These are phyloP conservation scores for Anhinga anhinga DNA, from an alignment of 2,113 vertebrate genomes.

Conservation along the genomic window DNA sequence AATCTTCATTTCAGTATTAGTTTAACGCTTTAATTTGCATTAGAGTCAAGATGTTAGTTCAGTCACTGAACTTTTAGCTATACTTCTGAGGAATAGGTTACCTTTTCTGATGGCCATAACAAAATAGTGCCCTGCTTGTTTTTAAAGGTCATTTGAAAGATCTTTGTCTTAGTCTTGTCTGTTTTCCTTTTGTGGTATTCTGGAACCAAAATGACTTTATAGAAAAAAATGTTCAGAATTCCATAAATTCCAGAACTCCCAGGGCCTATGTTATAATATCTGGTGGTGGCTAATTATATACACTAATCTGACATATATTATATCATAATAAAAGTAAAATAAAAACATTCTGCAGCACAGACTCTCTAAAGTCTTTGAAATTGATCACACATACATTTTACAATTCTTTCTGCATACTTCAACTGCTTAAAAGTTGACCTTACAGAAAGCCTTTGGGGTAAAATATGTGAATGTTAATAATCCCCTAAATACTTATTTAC, in stretches of 20 bases:
- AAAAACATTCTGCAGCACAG: neutral
- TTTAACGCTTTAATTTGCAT: neutral
- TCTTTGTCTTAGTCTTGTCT: neutral
- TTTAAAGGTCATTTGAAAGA: neutral
- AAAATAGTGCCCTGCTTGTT: neutral
- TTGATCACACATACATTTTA: neutral
- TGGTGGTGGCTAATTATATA: neutral
- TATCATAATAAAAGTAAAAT: neutral
- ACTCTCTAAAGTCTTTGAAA: neutral
- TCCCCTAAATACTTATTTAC: constrained; percentile 44
- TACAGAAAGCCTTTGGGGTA: constrained; percentile 11
- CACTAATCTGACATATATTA: neutral
- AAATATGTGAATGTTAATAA: constrained; percentile 43
- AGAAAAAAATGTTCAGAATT: neutral
- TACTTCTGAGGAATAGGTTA: neutral
- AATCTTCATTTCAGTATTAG: neutral
- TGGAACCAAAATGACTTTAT: neutral
- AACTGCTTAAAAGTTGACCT: constrained; percentile 12
- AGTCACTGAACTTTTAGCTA: neutral
- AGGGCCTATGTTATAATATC: neutral
- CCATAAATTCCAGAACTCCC: neutral
- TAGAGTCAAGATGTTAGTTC: neutral
- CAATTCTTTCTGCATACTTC: neutral
- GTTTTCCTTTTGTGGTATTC: neutral
- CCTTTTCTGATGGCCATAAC: neutral